Evolutionary conservation across 2,888 invertebrate genomes (phyloP), one percentile per base, ranked within the genome.

Genomic region (Melieria omissa): DNA sequence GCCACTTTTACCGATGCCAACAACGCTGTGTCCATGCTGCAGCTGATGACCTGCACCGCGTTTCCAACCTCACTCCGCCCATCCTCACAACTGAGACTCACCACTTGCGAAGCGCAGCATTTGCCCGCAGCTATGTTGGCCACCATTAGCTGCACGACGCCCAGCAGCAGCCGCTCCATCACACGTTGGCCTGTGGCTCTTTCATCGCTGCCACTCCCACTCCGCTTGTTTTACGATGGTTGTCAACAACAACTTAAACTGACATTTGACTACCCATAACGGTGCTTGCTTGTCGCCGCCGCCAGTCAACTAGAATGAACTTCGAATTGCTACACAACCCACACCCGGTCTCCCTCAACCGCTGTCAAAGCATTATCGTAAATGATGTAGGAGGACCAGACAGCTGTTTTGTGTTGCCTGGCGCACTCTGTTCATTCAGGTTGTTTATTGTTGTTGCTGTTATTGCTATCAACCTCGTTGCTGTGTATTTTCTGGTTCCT

Each of bases 151-250:
- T 29, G 29, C 29, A 29, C 29, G 29, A 29, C 29, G 29, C 29
- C 29, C 29, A 29, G 29, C 29, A 29, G 29, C 29, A 29, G 29
- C 29, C 29, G 29, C 1, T 29, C 29, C 29, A 29, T 29, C 29
- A 29, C 29, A 29, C 29, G 29, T 29, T 29, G 29, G 29, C 46
- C 61, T 44, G 9, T 42, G 52, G 16, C 62, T 62, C 46, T 46
- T 47, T 47, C 54, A 46, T 47, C 16, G 7, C 63, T 69, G 69
- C 55, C 14, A 14, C 14, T 52, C 12, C n/a, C 52, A 52, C 12
- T 52, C 14, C 14, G n/a, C 5, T 52, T n/a, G 12, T 52, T 12
- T 52, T 52, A n/a, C 14, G 14, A 12, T 4, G 14, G n/a, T 52
- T 52, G 52, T 52, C 52, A 52, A 52, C 52, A 52, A 52, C 52